These are phyloP conservation scores for Drosophila melanogaster DNA, from an alignment of 1,140 invertebrate species.

Conservation along the genomic window Release_6_plus_ISO1_MT NC_004354.4:18062501-18063000, in stretches of 20 bases:
- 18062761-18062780: constrained; percentile 74
- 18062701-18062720: too few relatives aligned
- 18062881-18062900: neutral
- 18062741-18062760: constrained; percentile 72
- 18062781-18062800: constrained; percentile 1
- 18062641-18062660: constrained; percentile 25
- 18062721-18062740: constrained; percentile 58
- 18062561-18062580: constrained; percentile 28
- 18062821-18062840: constrained; percentile 46
- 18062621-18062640: constrained; percentile 66
- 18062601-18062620: constrained; percentile 73
- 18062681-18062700: neutral
- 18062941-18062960: constrained; percentile 49
- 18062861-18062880: neutral
- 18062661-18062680: neutral
- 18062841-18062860: neutral
- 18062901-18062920: constrained; percentile 21
- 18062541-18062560: constrained; percentile 31
- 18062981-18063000: constrained; percentile 18
- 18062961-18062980: constrained; percentile 12
- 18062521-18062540: constrained; percentile 61
- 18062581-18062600: constrained; percentile 55
- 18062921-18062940: constrained; percentile 15
- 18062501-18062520: constrained; percentile 42
- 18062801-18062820: neutral